Evolutionary conservation across 2,888 invertebrate species (phyloP), one percentile per base, ranked within the genome.

Genomic region (Nasonovia ribisnigri): DNA sequence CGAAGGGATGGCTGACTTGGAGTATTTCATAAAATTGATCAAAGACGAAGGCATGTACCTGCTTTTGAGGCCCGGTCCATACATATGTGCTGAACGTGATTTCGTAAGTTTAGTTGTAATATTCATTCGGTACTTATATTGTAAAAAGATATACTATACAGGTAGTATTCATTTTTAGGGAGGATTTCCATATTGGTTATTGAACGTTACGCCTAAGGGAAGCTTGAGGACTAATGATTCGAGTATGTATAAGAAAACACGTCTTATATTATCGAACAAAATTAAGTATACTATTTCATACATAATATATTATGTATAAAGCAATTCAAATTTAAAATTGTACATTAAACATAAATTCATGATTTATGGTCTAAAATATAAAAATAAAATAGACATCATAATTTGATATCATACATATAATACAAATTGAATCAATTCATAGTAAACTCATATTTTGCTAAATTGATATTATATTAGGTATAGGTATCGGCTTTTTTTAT

Each of bases 41-140:
- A 97, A 97, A 91, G 97, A 97, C 95, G 97, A 97, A 95, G 98
- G 97, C 94, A 96, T 99, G 84, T 96, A 97, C 46, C 98, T 98
- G 1, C 97, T 99, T 89, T 96, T 99, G 2, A 96, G 99, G 46
- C 97, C 98, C 0, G 99, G 99, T 0, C 99, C 99, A 0, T 99
- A 98, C 95, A 98, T 99, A 95, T 98, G 98, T 95, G 98, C 98
- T 29, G 99, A 99, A 96, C 97, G 98, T 96, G 99, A 99, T 95
- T 96, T 97, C 96, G 96, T 96, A 95, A 95, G 95, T 95, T 54
- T 36, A 77, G 46, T 29, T 43, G 11, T 86, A 11, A 24, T 29
- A 57, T 42, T 24, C 24, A 13, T 26, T 6, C 42, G 13, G 42
- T 13, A 36, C 8, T 20, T 3, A 46, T 6, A 36, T 20, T 54